A percentile compares a stretch with the other conserved stretches of the same genome.
Conservation (phyloP, 1,140 invertebrate species). For the Prorops nasuta region DNA sequence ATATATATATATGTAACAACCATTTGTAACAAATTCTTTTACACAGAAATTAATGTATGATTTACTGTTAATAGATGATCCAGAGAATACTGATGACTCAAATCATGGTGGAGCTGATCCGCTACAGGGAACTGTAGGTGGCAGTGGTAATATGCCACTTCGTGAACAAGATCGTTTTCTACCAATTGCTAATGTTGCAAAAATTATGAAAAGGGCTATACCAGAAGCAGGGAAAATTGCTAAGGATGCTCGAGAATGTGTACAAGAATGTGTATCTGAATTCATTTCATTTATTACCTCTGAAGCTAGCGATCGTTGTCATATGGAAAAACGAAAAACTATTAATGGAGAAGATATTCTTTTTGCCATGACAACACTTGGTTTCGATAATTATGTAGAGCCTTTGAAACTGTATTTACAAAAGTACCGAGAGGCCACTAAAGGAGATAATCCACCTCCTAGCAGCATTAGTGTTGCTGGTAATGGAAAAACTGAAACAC, state of each 20-base stretch:
- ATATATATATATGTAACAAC: no score
- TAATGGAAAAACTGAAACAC: constrained; percentile 46
- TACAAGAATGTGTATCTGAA: constrained; percentile 99
- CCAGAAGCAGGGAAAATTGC: constrained; percentile 97
- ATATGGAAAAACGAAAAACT: constrained; percentile 97
- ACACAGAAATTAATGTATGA: constrained; percentile 21
- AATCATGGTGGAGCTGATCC: constrained; percentile 60
- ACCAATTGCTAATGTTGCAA: constrained; percentile 97
- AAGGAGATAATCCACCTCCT: constrained; percentile 49
- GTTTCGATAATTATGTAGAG: constrained; percentile 98
- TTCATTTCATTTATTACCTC: constrained; percentile 99
- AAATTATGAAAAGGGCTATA: constrained; percentile 98
- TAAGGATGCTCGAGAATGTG: constrained; percentile 98
- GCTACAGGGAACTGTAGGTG: constrained; percentile 56
- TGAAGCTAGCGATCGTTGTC: constrained; percentile 94
- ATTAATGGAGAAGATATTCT: constrained; percentile 98
- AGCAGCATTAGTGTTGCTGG: constrained; percentile 19
- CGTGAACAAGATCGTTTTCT: constrained; percentile 93
- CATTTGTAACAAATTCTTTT: constrained; percentile 28
- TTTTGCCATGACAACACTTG: constrained; percentile 94
- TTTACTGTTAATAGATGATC: constrained; percentile 39
- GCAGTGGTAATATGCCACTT: constrained; percentile 58
- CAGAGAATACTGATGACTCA: constrained; percentile 75
- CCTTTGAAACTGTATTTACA: constrained; percentile 94
- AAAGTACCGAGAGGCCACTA: constrained; percentile 87